Evolutionary conservation across 2,797 vertebrate species (phyloP), one percentile per base, ranked within the genome.

Genomic region (Kryptolebias ocellatus): DNA sequence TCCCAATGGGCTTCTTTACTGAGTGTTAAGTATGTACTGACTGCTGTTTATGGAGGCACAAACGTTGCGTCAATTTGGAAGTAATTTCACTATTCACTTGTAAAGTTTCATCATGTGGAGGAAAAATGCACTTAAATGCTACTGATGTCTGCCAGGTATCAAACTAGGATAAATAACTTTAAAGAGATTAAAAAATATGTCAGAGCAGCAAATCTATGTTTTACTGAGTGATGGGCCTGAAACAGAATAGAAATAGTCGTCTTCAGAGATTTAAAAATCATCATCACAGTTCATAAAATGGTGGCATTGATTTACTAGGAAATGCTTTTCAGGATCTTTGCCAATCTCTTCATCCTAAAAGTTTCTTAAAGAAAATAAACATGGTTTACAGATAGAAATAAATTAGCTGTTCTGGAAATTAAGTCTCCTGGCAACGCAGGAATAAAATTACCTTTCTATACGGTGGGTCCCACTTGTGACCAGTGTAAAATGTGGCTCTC

Each of bases 41-140:
- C 29, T 62, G 46, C 67, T 46, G 20, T 67, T 65, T 71, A 77
- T 34, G 20, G 54, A 45, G 49, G 54, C 17, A 53, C 51, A 63
- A 76, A 71, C 18, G 64, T 77, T 81, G 59, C 72, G 18, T 70
- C 60, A 60, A 51, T 65, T 62, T 46, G 9, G 10, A 72, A 63
- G 68, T 60, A 7, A 78, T 88, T 83, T 82, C 83, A 80, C 46
- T 49, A 47, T 73, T 82, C 46, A 51, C 61, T 72, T 56, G 31
- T 53, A 72, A 76, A 50, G 37, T 83, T 83, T 85, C 80, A 77
- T 85, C 68, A 80, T 54, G 12, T 12, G 15, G n/a, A 58, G 49
- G 66, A 67, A 59, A 67, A n/a, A 73, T 65, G 44, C 44, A 59
- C 74, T 69, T 64, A 72, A 45, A 42, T 60, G 58, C 28, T 53